Conservation (phyloP, 2,888 invertebrate genomes). For the Spodoptera exigua region DNA sequence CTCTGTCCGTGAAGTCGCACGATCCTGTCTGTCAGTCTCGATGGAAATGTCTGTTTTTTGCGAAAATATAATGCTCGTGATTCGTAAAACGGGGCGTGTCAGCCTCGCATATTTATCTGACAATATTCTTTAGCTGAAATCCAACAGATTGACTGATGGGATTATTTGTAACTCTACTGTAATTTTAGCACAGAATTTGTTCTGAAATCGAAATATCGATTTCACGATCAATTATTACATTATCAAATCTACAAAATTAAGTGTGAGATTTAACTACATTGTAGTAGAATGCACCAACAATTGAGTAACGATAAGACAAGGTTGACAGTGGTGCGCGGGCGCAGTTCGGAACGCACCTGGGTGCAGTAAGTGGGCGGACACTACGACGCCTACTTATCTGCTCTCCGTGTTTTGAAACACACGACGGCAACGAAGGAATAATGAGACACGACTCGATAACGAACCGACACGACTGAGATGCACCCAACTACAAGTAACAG, state of each 20-base stretch:
- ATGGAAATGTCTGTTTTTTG: conserved; percentile 59
- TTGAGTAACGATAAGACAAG: conserved; percentile 71
- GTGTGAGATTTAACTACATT: conserved; percentile 35
- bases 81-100: conserved; percentile 21
- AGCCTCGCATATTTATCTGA: conserved; percentile 7
- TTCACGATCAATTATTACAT: conserved; percentile 3
- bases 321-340: conserved; percentile 67
- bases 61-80: conserved; percentile 32
- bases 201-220: conserved; percentile 8
- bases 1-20: conserved; percentile 60
- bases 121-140: conserved; percentile 21
- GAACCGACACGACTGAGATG: conserved; percentile 56
- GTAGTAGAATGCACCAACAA: conserved; percentile 64
- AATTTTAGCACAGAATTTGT: conserved; percentile 5
- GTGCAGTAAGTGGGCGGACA: conserved; percentile 80
- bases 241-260: conserved; percentile 16
- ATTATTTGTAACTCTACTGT: conserved; percentile 29
- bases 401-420: conserved; percentile 68
- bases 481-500: conserved; percentile 30
- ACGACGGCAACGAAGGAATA: conserved; percentile 66
- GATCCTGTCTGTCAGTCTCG: conserved; percentile 64
- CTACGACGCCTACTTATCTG: conserved; percentile 74
- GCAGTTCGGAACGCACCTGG: conserved; percentile 75
- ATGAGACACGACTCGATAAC: conserved; percentile 69
- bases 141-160: conserved; percentile 33